These are phyloP conservation scores for Mobula birostris DNA, from an alignment of 2,113 vertebrate species.

Conservation along the genomic window DNA sequence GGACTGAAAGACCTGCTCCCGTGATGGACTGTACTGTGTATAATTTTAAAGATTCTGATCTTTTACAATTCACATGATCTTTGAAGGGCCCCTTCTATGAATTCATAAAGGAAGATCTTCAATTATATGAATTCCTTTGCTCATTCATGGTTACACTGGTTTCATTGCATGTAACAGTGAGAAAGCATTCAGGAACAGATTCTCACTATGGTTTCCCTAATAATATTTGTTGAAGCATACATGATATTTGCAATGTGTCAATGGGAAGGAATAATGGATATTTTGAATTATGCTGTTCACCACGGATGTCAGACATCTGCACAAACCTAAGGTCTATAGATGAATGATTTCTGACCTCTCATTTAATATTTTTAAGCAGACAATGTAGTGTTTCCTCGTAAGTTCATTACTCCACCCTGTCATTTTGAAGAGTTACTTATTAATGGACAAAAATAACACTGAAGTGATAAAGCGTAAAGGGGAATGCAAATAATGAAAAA, in stretches of 20 bases:
- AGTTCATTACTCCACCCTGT: not conserved
- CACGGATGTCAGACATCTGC: not conserved
- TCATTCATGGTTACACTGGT: not conserved
- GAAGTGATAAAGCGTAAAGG: not conserved
- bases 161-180: not conserved
- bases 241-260: not conserved
- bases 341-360: not conserved
- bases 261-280: not conserved
- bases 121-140: not conserved
- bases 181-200: not conserved
- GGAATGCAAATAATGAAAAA: not conserved
- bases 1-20: no score
- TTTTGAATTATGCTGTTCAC: not conserved
- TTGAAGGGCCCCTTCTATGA: not conserved
- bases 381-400: not conserved
- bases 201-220: not conserved
- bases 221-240: not conserved
- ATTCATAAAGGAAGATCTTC: not conserved
- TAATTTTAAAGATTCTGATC: not conserved
- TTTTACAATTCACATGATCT: not conserved
- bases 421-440: not conserved
- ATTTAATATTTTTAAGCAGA: not conserved
- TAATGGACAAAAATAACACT: not conserved
- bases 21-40: no score
- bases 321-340: not conserved